A percentile compares a stretch with the other conserved stretches of the same genome.
These are phyloP conservation scores for Protaetia brevitarsis DNA, from an alignment of 1,140 invertebrate species.

Conservation along the genomic window DNA sequence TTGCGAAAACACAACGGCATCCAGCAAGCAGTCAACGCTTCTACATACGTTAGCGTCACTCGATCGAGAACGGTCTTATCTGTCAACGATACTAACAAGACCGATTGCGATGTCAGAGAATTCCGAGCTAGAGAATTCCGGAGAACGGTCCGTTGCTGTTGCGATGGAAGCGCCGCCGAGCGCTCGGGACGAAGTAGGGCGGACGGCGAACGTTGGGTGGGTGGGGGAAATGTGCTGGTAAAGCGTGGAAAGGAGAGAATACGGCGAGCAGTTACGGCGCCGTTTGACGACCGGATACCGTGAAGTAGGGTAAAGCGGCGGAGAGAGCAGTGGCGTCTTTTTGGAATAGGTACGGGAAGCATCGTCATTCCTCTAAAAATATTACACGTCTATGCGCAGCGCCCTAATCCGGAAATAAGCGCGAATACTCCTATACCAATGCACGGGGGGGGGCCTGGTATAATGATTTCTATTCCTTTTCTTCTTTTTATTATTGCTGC, in stretches of 20 bases:
- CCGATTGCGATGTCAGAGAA: conserved; percentile 32
- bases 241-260: not conserved
- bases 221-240: not conserved
- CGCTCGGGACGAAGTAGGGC: not conserved
- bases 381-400: too few species aligned
- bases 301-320: not conserved
- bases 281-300: not conserved
- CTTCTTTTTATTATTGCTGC: too few species aligned
- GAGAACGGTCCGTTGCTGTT: conserved; percentile 15
- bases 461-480: too few species aligned
- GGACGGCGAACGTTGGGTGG: not conserved
- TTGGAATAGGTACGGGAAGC: too few species aligned
- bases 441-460: too few species aligned
- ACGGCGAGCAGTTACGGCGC: not conserved
- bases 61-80: conserved; percentile 32
- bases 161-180: conserved; percentile 9
- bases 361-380: too few species aligned
- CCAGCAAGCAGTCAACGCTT: conserved; percentile 7
- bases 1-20: not conserved
- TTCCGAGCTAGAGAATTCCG: conserved; percentile 17
- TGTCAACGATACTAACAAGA: conserved; percentile 35
- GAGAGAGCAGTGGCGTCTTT: not conserved
- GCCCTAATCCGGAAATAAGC: too few species aligned
- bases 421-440: too few species aligned
- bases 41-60: conserved; percentile 19